These are phyloP conservation scores for Microtus richardsoni DNA, from an alignment of 2,113 vertebrate genomes.

Conservation along the genomic window DNA sequence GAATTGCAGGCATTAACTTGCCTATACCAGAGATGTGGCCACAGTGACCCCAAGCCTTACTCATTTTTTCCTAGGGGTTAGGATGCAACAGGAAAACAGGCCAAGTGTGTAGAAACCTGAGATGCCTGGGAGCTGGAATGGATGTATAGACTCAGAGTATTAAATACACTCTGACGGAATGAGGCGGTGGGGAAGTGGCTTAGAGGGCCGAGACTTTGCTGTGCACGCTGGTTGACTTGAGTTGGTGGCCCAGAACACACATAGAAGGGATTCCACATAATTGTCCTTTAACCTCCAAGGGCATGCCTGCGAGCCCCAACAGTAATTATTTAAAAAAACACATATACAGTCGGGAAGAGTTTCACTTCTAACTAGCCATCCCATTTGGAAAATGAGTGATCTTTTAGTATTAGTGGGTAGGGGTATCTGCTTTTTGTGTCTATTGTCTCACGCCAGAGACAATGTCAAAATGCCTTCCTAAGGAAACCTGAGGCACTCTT, in stretches of 20 bases:
- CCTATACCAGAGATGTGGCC: too few species aligned
- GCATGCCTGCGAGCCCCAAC: background rate
- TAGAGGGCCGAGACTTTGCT: background rate
- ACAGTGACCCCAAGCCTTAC: background rate
- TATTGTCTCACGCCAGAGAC: background rate
- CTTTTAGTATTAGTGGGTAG: background rate
- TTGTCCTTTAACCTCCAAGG: background rate
- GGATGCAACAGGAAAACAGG: background rate
- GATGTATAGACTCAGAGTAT: background rate
- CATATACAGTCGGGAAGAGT: background rate
- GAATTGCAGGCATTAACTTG: background rate
- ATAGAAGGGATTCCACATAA: background rate
- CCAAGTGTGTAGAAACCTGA: background rate
- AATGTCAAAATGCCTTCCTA: background rate
- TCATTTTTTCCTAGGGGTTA: background rate
- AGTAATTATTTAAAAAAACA: background rate
- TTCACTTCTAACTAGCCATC: background rate
- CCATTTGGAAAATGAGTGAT: conserved; percentile 2
- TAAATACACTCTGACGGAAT: background rate
- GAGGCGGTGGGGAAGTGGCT: background rate
- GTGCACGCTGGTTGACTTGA: background rate
- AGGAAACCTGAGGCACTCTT: background rate
- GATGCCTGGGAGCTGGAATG: background rate
- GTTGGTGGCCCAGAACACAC: background rate
- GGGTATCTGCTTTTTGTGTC: background rate